These are phyloP conservation scores for Promerops cafer DNA, from an alignment of 2,113 vertebrate species.

Conservation along the genomic window DNA sequence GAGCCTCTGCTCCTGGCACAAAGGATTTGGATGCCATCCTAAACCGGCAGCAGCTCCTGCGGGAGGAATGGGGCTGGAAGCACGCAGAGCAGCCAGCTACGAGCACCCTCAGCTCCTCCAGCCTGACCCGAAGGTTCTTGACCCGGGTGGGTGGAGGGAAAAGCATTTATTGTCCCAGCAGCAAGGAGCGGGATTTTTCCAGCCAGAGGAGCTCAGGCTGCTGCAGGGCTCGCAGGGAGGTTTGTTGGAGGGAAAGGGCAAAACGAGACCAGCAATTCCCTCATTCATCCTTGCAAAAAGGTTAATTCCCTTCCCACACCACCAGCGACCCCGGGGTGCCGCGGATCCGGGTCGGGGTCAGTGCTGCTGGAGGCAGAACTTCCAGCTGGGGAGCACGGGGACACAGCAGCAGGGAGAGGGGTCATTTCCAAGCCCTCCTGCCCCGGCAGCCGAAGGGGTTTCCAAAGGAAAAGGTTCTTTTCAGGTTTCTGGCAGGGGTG, in stretches of 20 bases:
- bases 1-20: not conserved
- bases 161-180: not conserved
- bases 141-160: not conserved
- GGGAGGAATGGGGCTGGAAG: not conserved
- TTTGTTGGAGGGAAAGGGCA: not conserved
- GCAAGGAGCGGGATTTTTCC: not conserved
- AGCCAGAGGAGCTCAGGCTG: not conserved
- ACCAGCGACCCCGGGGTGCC: rapidly evolving
- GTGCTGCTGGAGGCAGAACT: not conserved
- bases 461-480: not conserved
- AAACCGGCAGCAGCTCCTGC: not conserved
- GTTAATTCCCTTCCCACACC: not conserved
- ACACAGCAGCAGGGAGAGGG: not conserved
- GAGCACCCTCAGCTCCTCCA: not conserved
- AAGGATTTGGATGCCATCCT: not conserved
- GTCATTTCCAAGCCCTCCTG: not conserved
- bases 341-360: not conserved
- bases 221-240: not conserved
- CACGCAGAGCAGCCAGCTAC: rapidly evolving
- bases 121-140: not conserved
- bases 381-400: not conserved
- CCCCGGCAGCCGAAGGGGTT: not conserved
- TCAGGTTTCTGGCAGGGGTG: not conserved
- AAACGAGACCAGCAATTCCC: not conserved
- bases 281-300: not conserved